Percentiles rank a stretch among this genome's conserved stretches.
These are phyloP conservation scores for Bettongia penicillata DNA, from an alignment of 2,113 vertebrate species.

Conservation along the genomic window DNA sequence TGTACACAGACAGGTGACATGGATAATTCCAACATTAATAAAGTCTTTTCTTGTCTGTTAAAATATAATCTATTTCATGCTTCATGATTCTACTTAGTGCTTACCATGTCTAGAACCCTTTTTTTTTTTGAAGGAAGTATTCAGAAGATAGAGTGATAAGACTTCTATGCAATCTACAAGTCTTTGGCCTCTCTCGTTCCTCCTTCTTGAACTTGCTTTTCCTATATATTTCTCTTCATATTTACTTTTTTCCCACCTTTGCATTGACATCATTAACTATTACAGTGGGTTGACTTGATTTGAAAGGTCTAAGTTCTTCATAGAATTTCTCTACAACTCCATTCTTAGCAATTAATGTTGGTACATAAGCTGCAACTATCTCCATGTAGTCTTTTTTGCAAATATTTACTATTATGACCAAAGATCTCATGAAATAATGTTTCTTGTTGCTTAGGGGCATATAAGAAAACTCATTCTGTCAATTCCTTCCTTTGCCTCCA, in stretches of 20 bases:
- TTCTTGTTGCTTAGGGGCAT: background rate
- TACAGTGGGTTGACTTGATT: background rate
- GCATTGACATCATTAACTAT: background rate
- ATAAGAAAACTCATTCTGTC: background rate
- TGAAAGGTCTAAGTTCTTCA: background rate
- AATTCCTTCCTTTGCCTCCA: background rate
- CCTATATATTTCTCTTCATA: background rate
- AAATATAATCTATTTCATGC: background rate
- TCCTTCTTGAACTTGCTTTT: background rate
- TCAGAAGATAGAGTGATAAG: background rate
- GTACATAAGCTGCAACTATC: background rate
- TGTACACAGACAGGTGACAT: background rate
- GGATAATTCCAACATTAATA: background rate
- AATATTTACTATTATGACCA: background rate
- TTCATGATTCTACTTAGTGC: background rate
- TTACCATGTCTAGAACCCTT: background rate
- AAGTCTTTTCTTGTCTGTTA: background rate
- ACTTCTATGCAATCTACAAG: background rate
- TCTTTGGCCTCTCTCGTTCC: background rate
- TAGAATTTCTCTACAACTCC: background rate
- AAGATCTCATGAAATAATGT: background rate
- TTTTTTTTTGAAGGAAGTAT: background rate
- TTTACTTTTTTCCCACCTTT: background rate
- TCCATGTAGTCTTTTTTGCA: background rate
- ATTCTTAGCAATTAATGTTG: background rate